These are phyloP conservation scores for Boleophthalmus pectinirostris DNA, from an alignment of 2,113 vertebrate genomes.

Conservation along the genomic window DNA sequence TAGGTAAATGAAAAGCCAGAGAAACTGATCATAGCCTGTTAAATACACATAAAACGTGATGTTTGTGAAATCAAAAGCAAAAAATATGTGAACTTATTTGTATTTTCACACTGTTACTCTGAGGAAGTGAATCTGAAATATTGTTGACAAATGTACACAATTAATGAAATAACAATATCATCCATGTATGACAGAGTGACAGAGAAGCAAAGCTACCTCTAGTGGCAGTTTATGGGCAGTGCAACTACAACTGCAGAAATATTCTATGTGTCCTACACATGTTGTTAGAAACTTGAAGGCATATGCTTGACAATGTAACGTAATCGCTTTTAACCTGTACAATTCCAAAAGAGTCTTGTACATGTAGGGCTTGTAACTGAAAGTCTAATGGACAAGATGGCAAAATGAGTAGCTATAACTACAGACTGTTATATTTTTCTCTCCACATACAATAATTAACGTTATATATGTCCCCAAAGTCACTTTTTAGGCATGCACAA, in stretches of 20 bases:
- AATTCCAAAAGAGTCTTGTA: conserved; percentile 36
- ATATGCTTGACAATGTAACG: conserved; percentile 27
- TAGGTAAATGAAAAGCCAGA: conserved; percentile 50
- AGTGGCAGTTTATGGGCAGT: conserved; percentile 45
- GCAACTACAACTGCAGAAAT: conserved; percentile 27
- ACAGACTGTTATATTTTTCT: conserved; percentile 70
- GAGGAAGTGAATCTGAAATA: background rate
- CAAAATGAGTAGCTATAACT: conserved; percentile 68
- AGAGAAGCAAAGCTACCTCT: conserved; percentile 57
- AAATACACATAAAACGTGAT: conserved; percentile 22
- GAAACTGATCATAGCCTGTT: conserved; percentile 17
- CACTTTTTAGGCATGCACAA: conserved; percentile 64
- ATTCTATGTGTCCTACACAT: background rate
- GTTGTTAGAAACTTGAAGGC: background rate
- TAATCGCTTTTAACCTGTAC: conserved; percentile 31
- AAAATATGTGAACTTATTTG: background rate
- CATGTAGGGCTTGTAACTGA: conserved; percentile 50
- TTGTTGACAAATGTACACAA: background rate
- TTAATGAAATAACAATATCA: background rate
- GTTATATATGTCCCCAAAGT: conserved; percentile 73
- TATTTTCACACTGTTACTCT: background rate
- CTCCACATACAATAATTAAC: conserved; percentile 75
- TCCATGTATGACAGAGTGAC: background rate
- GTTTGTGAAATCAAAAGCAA: conserved; percentile 13
- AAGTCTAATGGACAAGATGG: conserved; percentile 63